Base-by-base conservation (phyloP, 2,888 invertebrate species). In the Gymnocheta viridis region DNA sequence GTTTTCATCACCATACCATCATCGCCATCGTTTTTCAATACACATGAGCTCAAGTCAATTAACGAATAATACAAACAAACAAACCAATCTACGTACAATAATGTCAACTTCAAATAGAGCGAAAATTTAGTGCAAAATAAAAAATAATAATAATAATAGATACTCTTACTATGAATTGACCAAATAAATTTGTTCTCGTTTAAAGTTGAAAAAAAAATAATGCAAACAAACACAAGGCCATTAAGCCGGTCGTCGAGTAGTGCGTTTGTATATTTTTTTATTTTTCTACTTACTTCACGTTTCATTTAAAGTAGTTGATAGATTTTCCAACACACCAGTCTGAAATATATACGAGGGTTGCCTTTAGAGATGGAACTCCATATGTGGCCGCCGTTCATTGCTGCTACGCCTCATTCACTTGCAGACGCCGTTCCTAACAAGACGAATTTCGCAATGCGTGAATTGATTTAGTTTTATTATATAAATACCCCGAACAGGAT, bases 21-120 rank as follows among this genome's bases (percentile, higher is more conserved):
- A 51, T 64, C 49, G 44, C n/a, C 56, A 58, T 58, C 19, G 49
- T 70, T 38, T 60, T 47, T 54, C 14, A 64, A 64, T 27, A 41
- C 29, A 49, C n/a, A 64, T 38, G 24, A 77, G 14, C 54, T 10
- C 58, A 67, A 67, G 22, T 32, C n/a, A 22, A 47, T 47, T n/a
- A 64, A 54, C 19, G 17, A 24, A 22, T 9, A 22, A 29, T 29
- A 17, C 17, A 54, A n/a, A 17, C 14, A n/a, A 6, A 56, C 64
- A 69, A 29, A 44, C 66, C 44, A 73, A 80, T 80, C 76, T 67
- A 22, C 41, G 29, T 80, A 41, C 41, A 62, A 77, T 77, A 81
- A 67, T 80, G 83, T 84, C 83, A 80, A 80, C 83, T 72, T 80
- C 83, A 84, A 84, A 84, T 84, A 77, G 83, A 84, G 80, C 83